phyloP scores from a whole-genome alignment of 1,140 invertebrate species.

The Hesperophylax magnus region DNA sequence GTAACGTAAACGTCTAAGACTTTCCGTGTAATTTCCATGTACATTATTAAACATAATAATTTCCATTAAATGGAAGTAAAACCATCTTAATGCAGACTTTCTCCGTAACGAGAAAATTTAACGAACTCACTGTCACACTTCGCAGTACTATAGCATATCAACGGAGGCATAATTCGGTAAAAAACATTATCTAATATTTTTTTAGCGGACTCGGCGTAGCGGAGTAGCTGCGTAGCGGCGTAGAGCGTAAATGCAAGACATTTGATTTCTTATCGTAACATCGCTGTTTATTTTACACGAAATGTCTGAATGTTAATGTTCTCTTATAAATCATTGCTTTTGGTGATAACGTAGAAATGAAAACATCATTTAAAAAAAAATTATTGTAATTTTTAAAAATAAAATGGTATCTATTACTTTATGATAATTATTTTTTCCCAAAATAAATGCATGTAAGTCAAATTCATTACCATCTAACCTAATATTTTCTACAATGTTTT shows the following conservation, averaged over 20 bases:
- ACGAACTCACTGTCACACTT: not conserved
- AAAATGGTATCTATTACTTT: too few species aligned
- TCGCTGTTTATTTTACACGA: too few species aligned
- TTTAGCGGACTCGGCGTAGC: not conserved
- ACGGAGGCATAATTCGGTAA: not conserved
- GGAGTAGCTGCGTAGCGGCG: not conserved
- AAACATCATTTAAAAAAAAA: too few species aligned
- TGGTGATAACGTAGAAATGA: too few species aligned
- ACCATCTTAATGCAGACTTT: constrained; percentile 2
- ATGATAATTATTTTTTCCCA: too few species aligned
- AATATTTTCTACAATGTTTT: too few species aligned
- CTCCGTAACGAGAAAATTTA: constrained; percentile 1
- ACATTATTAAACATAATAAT: constrained; percentile 17
- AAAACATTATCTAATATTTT: constrained; percentile 3
- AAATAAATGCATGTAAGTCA: too few species aligned
- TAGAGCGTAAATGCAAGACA: not conserved
- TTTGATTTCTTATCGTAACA: too few species aligned
- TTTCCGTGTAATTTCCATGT: constrained; percentile 7
- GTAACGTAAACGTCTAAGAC: not conserved
- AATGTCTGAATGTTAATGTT: too few species aligned
- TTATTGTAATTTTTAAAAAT: too few species aligned
- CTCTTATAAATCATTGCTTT: too few species aligned
- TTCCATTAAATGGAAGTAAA: constrained; percentile 17
- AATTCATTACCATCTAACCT: too few species aligned
- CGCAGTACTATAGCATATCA: not conserved